Base-by-base conservation (phyloP, 2,797 vertebrate genomes). In the Platalea minor region DNA sequence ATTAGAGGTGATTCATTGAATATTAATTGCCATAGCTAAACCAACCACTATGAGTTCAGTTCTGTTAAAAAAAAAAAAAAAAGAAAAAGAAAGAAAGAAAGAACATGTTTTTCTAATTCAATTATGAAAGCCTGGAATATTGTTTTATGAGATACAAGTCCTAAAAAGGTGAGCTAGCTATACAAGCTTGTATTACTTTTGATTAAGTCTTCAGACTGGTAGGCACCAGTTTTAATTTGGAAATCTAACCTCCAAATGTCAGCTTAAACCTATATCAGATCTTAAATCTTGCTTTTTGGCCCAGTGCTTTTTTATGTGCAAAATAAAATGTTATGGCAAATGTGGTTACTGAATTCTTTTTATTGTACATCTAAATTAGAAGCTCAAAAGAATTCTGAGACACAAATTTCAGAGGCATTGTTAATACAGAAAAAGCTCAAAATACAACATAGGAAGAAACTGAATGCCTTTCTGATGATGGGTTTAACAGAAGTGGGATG, bases 401-500 rank as follows among this genome's bases (percentile, higher is more conserved):
- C 15, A 89, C 18, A 68, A 74, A 93, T 88, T 95, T 82, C 65
- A 74, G 33, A 92, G 67, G 28, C 50, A 82, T 60, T 85, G 53
- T 95, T 92, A 91, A 61, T 59, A 75, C 2, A 88, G 56, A 70
- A 76, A 76, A 77, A 80, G 72, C 50, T 80, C 76, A 89, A 89
- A 93, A 95, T 77, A 92, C 26, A 93, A 67, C 43, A 82, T 6
- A 89, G 35, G 65, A 91, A 82, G 39, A 95, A 79, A 79, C 9
- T 80, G 61, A 95, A 85, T 78, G 57, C 33, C 33, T 88, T 95
- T 65, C 77, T 88, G 73, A 91, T 89, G 74, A 85, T 16, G 23
- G 8, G 50, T 93, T 92, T 88, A 93, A 77, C 60, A 97, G 26
- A 91, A 93, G 78, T 93, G n/a, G n/a, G 75, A 96, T 78, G 85